Conservation (phyloP, 1,140 invertebrate genomes). For the Agrypnia vestita region DNA sequence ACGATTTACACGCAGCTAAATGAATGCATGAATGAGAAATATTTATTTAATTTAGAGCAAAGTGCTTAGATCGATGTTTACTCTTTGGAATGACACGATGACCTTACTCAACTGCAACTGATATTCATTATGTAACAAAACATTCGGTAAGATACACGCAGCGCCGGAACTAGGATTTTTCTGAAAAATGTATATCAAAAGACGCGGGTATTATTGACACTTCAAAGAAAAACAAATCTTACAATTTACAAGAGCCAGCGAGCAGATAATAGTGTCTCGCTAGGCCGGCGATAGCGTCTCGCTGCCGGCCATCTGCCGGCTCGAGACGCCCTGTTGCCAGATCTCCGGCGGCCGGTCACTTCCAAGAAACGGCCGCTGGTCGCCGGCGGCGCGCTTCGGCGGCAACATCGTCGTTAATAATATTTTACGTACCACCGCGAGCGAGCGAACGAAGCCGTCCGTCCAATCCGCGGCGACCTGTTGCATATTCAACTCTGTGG, state of each 20-base stretch:
- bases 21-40: not conserved
- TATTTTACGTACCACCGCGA: constrained; percentile 21
- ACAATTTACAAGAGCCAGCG: too few relatives aligned
- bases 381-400: not conserved
- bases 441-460: not conserved
- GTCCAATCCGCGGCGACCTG: constrained; percentile 5
- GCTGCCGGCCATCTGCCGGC: constrained; percentile 22
- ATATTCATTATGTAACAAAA: too few relatives aligned
- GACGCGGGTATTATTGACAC: not conserved
- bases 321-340: constrained; percentile 44
- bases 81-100: too few relatives aligned
- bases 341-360: constrained; percentile 41
- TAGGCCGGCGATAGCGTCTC: not conserved
- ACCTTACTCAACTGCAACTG: too few relatives aligned
- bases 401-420: not conserved
- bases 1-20: not conserved
- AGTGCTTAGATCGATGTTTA: too few relatives aligned
- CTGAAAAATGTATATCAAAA: too few relatives aligned
- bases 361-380: constrained; percentile 43
- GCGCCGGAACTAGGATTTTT: too few relatives aligned
- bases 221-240: not conserved
- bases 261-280: too few relatives aligned
- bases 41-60: not conserved
- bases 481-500: constrained; percentile 70
- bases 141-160: too few relatives aligned